phyloP scores from a whole-genome alignment of 2,113 vertebrate genomes.

The Sardina pilchardus region DNA sequence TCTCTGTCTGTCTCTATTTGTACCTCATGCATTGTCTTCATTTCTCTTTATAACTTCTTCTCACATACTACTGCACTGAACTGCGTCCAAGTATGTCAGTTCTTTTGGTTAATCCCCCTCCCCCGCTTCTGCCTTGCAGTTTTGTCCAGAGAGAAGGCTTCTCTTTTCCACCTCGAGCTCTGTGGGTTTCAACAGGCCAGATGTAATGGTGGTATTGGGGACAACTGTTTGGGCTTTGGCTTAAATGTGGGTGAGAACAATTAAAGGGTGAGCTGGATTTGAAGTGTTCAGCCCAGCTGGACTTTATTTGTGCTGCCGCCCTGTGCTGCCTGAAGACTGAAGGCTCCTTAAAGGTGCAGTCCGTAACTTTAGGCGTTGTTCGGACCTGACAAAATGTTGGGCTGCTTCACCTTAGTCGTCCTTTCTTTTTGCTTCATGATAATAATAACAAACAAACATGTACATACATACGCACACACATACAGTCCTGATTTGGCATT shows the following conservation, averaged over 20 bases:
- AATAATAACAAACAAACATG: neutral
- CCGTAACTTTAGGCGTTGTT: no score
- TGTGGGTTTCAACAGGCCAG: neutral
- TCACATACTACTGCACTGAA: slow-evolving; percentile 40
- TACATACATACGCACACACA: neutral
- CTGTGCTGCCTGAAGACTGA: neutral
- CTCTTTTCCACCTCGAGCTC: neutral
- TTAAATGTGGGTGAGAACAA: neutral
- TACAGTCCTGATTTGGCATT: no score
- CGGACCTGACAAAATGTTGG: neutral
- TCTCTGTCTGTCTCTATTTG: slow-evolving; percentile 6
- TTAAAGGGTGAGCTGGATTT: neutral
- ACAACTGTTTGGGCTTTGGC: neutral
- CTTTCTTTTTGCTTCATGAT: neutral
- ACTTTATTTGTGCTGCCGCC: neutral
- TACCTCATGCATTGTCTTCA: neutral
- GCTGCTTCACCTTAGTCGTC: neutral
- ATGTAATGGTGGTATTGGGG: neutral
- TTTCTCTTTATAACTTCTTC: slow-evolving; percentile 25
- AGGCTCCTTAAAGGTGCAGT: neutral
- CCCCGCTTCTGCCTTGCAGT: neutral
- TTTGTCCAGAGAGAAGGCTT: neutral
- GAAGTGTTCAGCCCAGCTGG: neutral
- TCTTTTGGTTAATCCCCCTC: slow-evolving; percentile 10
- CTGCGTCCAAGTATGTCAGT: slow-evolving; percentile 35